phyloP scores from a whole-genome alignment of 2,113 vertebrate species.

The Mustela lutreola region DNA sequence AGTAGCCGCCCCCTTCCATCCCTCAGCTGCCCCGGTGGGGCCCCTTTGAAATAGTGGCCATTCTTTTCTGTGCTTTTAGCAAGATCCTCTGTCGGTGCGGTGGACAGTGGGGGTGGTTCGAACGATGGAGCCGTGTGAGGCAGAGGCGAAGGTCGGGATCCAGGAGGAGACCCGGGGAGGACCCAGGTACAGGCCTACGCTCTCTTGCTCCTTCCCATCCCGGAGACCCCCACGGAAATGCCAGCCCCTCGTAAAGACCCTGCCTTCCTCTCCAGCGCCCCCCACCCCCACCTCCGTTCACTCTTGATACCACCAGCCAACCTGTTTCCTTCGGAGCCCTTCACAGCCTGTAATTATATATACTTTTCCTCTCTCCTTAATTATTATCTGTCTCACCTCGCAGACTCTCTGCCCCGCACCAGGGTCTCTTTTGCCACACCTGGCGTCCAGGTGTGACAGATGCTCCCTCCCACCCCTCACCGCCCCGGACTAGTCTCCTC shows the following conservation, averaged over 20 bases:
- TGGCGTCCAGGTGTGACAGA: background rate
- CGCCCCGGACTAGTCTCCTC: background rate
- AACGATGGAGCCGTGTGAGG: background rate
- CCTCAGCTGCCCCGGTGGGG: background rate
- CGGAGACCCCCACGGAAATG: background rate
- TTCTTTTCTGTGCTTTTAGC: no score
- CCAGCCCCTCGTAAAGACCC: background rate
- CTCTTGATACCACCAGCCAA: background rate
- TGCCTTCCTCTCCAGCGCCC: background rate
- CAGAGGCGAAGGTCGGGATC: background rate
- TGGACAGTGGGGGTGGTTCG: background rate
- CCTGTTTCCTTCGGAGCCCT: conserved; percentile 8
- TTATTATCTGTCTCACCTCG: background rate
- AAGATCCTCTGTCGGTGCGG: rapidly evolving
- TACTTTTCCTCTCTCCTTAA: conserved; percentile 44
- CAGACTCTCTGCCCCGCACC: background rate
- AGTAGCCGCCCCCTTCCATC: rapidly evolving
- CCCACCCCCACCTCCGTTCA: rapidly evolving
- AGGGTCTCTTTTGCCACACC: background rate
- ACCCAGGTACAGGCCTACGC: background rate
- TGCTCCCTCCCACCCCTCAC: background rate
- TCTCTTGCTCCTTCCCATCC: background rate
- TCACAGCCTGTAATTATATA: background rate
- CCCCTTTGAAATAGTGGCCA: rapidly evolving
- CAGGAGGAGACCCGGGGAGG: background rate